A percentile compares a stretch with the other conserved stretches of the same genome.
Conservation (phyloP, 2,888 invertebrate species). For the Rhagophthalmus giganteus region DNA sequence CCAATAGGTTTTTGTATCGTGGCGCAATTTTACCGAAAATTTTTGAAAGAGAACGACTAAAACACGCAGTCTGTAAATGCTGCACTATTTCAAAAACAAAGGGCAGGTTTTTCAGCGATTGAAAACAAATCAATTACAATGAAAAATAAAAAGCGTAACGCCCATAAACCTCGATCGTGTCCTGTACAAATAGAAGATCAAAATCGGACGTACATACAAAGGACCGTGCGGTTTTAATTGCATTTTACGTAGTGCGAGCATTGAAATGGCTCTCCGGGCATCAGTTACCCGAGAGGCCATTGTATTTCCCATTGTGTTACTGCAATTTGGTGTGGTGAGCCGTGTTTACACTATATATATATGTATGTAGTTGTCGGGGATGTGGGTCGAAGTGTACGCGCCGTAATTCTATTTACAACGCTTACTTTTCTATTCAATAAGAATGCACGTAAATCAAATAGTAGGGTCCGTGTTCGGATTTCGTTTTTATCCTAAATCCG, state of each 20-base stretch:
- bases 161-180: no score
- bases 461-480: conserved; percentile 17
- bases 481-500: conserved; percentile 5
- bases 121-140: no score
- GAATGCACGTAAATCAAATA: conserved; percentile 30
- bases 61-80: no score
- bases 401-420: conserved; percentile 27
- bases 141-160: not conserved
- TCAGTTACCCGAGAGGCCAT: conserved; percentile 8
- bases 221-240: not conserved
- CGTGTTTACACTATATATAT: no score
- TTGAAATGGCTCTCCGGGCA: conserved; percentile 16
- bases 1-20: no score
- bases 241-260: conserved; percentile 2
- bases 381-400: conserved; percentile 20
- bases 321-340: conserved; percentile 14
- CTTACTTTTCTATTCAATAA: conserved; percentile 21
- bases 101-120: no score
- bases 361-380: conserved; percentile 28
- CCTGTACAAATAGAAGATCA: no score
- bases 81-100: no score
- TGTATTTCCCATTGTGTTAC: conserved; percentile 18
- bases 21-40: no score
- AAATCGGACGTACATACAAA: no score
- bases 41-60: no score